Percentiles rank a stretch among this genome's conserved stretches.
Evolutionary conservation across 1,140 invertebrate genomes (phyloP).

Genomic region (Uloborus diversus): DNA sequence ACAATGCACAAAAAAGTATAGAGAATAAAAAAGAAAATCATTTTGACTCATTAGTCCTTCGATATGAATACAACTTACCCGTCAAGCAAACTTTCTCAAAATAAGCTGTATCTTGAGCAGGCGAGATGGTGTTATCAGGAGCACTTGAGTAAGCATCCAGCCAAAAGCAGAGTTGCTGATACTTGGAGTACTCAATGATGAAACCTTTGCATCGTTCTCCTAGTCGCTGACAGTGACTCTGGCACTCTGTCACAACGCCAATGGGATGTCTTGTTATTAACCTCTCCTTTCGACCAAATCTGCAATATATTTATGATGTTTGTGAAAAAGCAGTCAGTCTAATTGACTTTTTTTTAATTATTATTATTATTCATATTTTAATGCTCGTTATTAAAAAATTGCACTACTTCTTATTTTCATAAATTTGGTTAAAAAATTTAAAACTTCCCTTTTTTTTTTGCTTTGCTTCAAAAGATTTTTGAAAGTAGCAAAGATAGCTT

Average conservation of each 20-base stretch:
- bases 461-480: background rate
- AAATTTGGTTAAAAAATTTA: background rate
- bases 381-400: background rate
- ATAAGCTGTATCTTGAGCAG: slow-evolving; percentile 65
- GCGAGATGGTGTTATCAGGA: slow-evolving; percentile 63
- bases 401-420: background rate
- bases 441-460: background rate
- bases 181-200: slow-evolving; percentile 64
- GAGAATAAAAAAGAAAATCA: too few species aligned
- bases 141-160: slow-evolving; percentile 65
- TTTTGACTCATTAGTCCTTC: too few species aligned
- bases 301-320: too few species aligned
- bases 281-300: slow-evolving; percentile 61
- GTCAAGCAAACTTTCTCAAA: slow-evolving; percentile 69
- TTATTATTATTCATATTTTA: background rate
- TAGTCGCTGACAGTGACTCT: slow-evolving; percentile 66
- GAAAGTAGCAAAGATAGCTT: background rate
- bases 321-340: background rate
- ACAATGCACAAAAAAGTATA: too few species aligned
- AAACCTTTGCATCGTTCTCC: slow-evolving; percentile 66
- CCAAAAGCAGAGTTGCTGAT: slow-evolving; percentile 66
- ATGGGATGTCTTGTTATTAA: slow-evolving; percentile 63
- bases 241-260: slow-evolving; percentile 67
- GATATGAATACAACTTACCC: too few species aligned
- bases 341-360: background rate